A percentile compares a stretch with the other conserved stretches of the same genome.
phyloP scores from a whole-genome alignment of 2,113 vertebrate genomes.

The Agapornis roseicollis region DNA sequence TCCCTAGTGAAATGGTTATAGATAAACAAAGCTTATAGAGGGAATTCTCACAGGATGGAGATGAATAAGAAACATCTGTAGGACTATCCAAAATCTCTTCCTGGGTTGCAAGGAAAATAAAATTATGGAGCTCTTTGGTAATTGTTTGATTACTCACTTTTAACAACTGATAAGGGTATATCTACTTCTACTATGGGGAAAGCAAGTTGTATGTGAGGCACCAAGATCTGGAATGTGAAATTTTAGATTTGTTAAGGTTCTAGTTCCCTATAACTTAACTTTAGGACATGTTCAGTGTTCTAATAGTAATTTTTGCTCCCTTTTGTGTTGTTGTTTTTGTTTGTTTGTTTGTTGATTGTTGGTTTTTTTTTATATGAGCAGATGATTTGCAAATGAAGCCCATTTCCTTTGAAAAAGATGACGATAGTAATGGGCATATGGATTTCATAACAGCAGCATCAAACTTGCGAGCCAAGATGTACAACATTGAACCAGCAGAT shows the following conservation, averaged over 20 bases:
- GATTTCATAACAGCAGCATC: slow-evolving; percentile 93
- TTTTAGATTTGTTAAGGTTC: background rate
- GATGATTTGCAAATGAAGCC: slow-evolving; percentile 85
- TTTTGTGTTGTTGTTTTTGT: background rate
- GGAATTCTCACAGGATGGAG: background rate
- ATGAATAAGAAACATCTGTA: background rate
- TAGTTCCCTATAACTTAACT: background rate
- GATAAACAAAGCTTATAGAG: background rate
- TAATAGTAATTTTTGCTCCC: background rate
- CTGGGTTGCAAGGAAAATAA: background rate
- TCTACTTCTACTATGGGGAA: background rate
- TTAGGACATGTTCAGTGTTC: background rate
- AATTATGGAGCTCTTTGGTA: background rate
- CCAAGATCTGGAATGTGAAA: background rate
- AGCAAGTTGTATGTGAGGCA: background rate
- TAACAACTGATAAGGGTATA: background rate
- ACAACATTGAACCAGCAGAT: slow-evolving; percentile 91
- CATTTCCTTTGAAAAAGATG: slow-evolving; percentile 93
- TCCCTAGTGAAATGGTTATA: background rate
- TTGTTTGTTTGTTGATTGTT: background rate
- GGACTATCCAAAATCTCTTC: background rate
- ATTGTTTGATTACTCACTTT: background rate
- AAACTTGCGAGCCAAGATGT: slow-evolving; percentile 92
- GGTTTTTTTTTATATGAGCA: slow-evolving; percentile 30
- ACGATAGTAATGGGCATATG: slow-evolving; percentile 91